phyloP scores from a whole-genome alignment of 2,797 vertebrate species.

The Platyrinchus mystaceus region DNA sequence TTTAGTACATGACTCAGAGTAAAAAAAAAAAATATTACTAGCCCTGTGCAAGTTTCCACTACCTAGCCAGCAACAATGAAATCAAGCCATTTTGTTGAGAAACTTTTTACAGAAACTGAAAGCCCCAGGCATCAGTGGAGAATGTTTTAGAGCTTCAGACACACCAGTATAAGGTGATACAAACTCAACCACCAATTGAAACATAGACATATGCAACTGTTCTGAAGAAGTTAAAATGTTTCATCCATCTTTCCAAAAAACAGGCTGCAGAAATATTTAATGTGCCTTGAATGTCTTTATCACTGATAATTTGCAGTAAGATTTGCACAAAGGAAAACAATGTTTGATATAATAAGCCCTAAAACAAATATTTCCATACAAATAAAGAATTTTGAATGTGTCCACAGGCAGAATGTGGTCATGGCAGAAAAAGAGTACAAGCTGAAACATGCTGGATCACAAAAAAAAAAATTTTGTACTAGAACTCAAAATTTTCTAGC shows the following conservation, averaged over 20 bases:
- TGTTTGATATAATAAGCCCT: background rate
- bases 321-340: background rate
- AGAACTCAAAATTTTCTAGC: background rate
- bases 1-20: background rate
- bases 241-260: background rate
- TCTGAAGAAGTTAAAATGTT: background rate
- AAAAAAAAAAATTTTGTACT: background rate
- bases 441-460: background rate
- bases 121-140: rapidly evolving
- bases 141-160: background rate
- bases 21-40: background rate
- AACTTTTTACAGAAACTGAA: background rate
- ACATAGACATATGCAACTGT: background rate
- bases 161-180: background rate
- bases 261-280: background rate
- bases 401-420: background rate
- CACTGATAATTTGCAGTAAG: background rate
- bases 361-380: background rate
- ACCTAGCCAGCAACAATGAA: background rate
- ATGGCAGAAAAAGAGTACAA: background rate
- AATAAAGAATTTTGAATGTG: background rate
- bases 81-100: background rate
- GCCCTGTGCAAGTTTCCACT: background rate
- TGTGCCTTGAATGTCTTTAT: background rate
- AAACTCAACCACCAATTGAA: background rate